A percentile compares a stretch with the other conserved stretches of the same genome.
phyloP scores from a whole-genome alignment of 1,140 invertebrate species.

The Tetramorium alpestre region DNA sequence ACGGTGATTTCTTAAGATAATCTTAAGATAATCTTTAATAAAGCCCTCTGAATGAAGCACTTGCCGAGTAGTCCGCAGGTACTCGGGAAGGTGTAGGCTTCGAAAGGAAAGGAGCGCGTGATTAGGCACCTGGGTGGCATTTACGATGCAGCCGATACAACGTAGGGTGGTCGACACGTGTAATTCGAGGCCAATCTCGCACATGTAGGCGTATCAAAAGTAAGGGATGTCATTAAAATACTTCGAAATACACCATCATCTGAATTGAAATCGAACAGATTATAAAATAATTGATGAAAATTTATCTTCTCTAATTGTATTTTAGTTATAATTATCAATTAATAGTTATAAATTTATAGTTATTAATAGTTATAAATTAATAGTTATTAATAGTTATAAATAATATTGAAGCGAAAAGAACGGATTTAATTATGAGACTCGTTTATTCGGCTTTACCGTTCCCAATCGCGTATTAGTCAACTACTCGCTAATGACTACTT shows the following conservation, averaged over 20 bases:
- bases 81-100: conserved; percentile 37
- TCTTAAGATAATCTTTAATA: neutral
- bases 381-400: no score
- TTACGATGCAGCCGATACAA: neutral
- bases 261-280: neutral
- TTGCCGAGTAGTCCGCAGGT: conserved; percentile 14
- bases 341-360: no score
- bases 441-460: neutral
- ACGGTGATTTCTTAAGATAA: neutral
- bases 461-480: neutral
- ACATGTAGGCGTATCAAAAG: conserved; percentile 32
- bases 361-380: neutral
- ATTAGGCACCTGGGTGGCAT: conserved; percentile 64
- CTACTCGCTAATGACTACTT: neutral
- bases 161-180: conserved; percentile 18
- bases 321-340: neutral
- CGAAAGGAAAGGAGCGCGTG: conserved; percentile 39
- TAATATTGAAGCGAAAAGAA: neutral
- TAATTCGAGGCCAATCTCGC: conserved; percentile 68
- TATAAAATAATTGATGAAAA: neutral
- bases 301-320: neutral
- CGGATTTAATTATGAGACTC: neutral
- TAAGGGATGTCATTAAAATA: conserved; percentile 64
- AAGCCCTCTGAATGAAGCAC: conserved; percentile 8
- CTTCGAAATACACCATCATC: neutral